phyloP scores from a whole-genome alignment of 2,113 vertebrate species.

The Onychorhynchus coronatus region DNA sequence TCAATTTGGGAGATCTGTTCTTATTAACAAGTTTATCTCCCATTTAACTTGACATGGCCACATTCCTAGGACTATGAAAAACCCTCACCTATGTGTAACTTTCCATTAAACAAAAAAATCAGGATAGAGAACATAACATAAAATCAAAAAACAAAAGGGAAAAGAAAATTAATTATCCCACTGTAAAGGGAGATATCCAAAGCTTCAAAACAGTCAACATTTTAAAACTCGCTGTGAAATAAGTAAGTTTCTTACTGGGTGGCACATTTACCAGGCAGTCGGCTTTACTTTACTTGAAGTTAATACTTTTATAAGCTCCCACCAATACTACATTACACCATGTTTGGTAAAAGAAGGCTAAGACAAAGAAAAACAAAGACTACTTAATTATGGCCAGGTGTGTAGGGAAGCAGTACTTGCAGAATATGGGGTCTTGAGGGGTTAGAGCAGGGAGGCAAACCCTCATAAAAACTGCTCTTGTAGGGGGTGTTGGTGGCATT shows the following conservation, averaged over 20 bases:
- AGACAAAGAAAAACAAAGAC: conserved; percentile 42
- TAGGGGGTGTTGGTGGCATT: background rate
- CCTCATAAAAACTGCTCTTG: conserved; percentile 4
- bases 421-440: background rate
- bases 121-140: background rate
- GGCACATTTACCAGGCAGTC: conserved; percentile 1
- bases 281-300: background rate
- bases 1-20: background rate
- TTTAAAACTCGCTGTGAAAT: background rate
- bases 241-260: background rate
- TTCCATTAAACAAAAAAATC: background rate
- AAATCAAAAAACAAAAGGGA: background rate
- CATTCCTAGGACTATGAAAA: background rate
- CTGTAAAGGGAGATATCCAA: background rate
- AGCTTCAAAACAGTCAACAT: background rate
- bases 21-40: background rate
- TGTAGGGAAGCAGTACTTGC: background rate
- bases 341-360: conserved; percentile 29
- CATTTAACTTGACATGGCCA: background rate
- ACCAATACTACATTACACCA: background rate
- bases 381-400: conserved; percentile 53
- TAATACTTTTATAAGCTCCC: conserved; percentile 26
- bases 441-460: background rate
- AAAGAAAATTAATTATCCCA: background rate
- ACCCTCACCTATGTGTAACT: background rate